Evolutionary conservation across 2,797 vertebrate species (phyloP).

Genomic region (Cygnus olor): DNA sequence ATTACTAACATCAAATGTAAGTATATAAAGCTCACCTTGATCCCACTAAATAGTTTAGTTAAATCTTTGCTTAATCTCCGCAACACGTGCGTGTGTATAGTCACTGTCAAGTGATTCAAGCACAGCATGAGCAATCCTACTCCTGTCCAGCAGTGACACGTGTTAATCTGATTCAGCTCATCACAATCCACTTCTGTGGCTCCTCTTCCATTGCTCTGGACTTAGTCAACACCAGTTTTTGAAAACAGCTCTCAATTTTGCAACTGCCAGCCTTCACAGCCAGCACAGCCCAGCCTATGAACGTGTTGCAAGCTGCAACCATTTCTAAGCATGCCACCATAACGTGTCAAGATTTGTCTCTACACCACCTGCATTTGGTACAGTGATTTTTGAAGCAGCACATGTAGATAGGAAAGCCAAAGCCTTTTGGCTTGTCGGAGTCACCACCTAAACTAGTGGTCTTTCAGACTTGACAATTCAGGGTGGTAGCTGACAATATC

Average conservation of each 20-base stretch:
- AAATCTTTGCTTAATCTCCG: background rate
- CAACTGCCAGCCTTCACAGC: background rate
- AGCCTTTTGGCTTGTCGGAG: background rate
- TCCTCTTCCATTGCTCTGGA: background rate
- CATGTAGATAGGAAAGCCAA: background rate
- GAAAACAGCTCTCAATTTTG: background rate
- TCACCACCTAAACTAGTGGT: background rate
- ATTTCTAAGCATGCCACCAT: background rate
- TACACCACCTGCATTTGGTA: background rate
- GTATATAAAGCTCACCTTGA: background rate
- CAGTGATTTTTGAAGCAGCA: background rate
- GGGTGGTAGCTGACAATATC: background rate
- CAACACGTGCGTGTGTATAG: background rate
- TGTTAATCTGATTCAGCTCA: background rate
- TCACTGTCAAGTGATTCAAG: background rate
- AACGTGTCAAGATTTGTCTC: background rate
- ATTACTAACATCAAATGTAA: background rate
- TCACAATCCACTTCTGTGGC: background rate
- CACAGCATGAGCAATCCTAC: background rate
- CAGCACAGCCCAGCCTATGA: background rate
- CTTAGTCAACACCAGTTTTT: background rate
- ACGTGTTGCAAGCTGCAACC: background rate
- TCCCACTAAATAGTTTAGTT: background rate
- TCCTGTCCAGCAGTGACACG: slow-evolving; percentile 14
- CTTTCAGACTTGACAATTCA: background rate